Percentiles rank a stretch among this genome's conserved stretches.
phyloP scores from a whole-genome alignment of 2,797 vertebrate species.

The Liparis tanakae region DNA sequence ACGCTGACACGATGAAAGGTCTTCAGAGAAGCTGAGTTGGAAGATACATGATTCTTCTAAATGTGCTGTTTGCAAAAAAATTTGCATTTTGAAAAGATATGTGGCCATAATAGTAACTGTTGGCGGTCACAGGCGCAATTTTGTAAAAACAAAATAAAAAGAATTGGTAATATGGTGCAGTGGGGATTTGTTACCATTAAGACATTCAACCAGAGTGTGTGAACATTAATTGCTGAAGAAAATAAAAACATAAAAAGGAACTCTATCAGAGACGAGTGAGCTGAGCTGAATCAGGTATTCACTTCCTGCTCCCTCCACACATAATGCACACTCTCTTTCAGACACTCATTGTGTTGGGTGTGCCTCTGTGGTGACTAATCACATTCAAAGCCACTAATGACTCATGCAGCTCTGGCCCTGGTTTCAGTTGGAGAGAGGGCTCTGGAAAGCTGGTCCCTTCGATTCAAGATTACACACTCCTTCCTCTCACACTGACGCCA shows the following conservation, averaged over 20 bases:
- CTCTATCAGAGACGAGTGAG: conserved; percentile 13
- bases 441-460: conserved; percentile 55
- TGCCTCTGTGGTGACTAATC: conserved; percentile 67
- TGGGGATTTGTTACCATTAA: conserved; percentile 10
- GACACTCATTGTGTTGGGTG: conserved; percentile 47
- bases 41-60: conserved; percentile 28
- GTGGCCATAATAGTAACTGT: conserved; percentile 3
- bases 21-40: conserved; percentile 12
- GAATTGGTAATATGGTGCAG: conserved; percentile 3
- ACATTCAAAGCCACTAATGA: conserved; percentile 73
- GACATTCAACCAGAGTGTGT: conserved; percentile 22
- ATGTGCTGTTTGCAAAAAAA: conserved; percentile 37
- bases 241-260: conserved; percentile 37
- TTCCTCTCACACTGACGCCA: conserved; percentile 63
- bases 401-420: conserved; percentile 62
- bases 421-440: conserved; percentile 51
- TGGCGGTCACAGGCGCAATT: conserved; percentile 12
- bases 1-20: conserved; percentile 42
- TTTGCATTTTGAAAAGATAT: conserved; percentile 6
- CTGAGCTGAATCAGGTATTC: conserved; percentile 50
- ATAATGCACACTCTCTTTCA: conserved; percentile 18
- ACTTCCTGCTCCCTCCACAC: conserved; percentile 28
- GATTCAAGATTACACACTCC: conserved; percentile 59
- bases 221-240: conserved; percentile 36
- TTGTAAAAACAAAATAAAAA: conserved; percentile 15